Conservation (phyloP, 2,888 invertebrate genomes). For the Lasioglossum leucozonium region DNA sequence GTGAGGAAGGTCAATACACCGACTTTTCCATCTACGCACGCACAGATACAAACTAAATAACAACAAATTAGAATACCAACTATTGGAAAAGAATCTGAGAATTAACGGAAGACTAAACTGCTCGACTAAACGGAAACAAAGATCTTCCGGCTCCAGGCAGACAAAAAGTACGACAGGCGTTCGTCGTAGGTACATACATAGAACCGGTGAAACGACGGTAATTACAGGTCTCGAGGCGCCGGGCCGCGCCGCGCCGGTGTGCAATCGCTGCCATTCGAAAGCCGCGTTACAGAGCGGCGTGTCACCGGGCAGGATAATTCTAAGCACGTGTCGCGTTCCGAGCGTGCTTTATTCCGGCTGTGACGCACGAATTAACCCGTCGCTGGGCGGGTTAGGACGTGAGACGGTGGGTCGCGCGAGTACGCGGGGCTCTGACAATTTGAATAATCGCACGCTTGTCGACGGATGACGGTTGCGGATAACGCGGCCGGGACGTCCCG, state of each 20-base stretch:
- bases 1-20: no score
- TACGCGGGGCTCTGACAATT: constrained; percentile 36
- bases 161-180: background rate
- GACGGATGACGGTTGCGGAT: constrained; percentile 13
- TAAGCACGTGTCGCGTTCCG: constrained; percentile 40
- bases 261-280: constrained; percentile 3
- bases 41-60: no score
- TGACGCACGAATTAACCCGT: constrained; percentile 47
- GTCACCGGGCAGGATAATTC: constrained; percentile 42
- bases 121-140: background rate
- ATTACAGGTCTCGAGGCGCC: constrained; percentile 22
- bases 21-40: no score
- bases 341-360: constrained; percentile 28
- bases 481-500: background rate
- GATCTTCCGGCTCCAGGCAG: constrained; percentile 6
- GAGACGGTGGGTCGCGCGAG: background rate
- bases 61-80: no score
- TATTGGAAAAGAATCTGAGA: no score
- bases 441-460: constrained; percentile 42
- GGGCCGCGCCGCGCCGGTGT: no score
- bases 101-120: no score
- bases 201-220: constrained; percentile 32
- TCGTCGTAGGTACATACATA: background rate
- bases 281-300: background rate
- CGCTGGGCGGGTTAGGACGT: background rate